phyloP scores from a whole-genome alignment of 2,797 vertebrate species.

The Pseudotriccus pelzelni region DNA sequence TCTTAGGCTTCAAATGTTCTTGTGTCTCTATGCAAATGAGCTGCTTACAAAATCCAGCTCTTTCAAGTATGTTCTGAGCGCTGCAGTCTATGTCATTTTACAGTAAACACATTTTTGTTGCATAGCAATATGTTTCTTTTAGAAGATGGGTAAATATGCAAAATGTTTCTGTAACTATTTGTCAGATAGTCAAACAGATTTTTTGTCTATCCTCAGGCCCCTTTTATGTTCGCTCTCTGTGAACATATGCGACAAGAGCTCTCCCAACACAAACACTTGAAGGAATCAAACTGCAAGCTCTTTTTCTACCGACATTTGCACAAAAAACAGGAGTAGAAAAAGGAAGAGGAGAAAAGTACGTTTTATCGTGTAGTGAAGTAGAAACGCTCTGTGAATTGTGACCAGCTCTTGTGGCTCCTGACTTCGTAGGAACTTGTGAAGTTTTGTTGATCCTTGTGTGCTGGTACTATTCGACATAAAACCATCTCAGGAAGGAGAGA shows the following conservation, averaged over 20 bases:
- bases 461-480: not conserved
- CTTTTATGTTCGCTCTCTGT: conserved; percentile 60
- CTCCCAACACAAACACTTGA: conserved; percentile 58
- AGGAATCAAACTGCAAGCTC: conserved; percentile 51
- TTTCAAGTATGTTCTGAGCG: conserved; percentile 55
- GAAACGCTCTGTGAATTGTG: not conserved
- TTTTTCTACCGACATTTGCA: conserved; percentile 29
- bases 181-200: conserved; percentile 68
- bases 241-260: conserved; percentile 61
- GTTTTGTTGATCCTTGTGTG: not conserved
- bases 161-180: conserved; percentile 65
- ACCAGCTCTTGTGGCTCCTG: not conserved
- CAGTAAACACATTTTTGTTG: conserved; percentile 57
- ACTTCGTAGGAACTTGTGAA: not conserved
- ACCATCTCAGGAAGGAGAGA: not conserved
- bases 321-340: not conserved
- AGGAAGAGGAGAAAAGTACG: not conserved
- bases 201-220: conserved; percentile 63
- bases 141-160: conserved; percentile 66
- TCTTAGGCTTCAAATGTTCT: conserved; percentile 30
- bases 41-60: conserved; percentile 46
- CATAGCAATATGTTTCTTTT: conserved; percentile 65
- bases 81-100: conserved; percentile 51
- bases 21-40: conserved; percentile 41
- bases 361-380: not conserved